Percentiles rank a stretch among this genome's conserved stretches.
Evolutionary conservation across 2,113 vertebrate species (phyloP).

Genomic region (Podilymbus podiceps): DNA sequence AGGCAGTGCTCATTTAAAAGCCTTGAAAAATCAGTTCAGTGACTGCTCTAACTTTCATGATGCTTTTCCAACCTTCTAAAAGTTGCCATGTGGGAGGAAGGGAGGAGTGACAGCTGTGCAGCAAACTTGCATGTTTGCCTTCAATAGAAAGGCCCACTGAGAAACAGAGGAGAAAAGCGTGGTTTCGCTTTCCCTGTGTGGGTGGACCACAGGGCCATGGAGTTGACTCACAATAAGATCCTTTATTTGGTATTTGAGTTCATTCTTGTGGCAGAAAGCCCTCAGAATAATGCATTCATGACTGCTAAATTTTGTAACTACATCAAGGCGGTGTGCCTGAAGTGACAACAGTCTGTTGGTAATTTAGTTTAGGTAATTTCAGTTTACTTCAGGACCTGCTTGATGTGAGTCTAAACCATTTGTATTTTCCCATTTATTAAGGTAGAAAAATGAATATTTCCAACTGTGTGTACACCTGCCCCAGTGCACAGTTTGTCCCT

Average conservation of each 20-base stretch:
- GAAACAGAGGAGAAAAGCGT: neutral
- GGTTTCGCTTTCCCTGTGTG: neutral
- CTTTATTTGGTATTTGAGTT: slow-evolving; percentile 22
- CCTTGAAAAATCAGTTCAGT: neutral
- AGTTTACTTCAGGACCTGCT: neutral
- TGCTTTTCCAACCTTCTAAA: neutral
- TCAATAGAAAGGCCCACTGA: neutral
- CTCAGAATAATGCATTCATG: neutral
- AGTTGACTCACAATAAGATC: slow-evolving; percentile 5
- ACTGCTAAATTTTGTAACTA: slow-evolving; percentile 11
- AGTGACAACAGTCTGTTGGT: slow-evolving; percentile 2
- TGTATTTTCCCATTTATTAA: slow-evolving; percentile 8
- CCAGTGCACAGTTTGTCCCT: neutral
- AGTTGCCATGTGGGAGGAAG: neutral
- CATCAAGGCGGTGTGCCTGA: neutral
- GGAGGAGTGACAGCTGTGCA: neutral
- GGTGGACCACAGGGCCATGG: neutral
- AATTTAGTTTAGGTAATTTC: too few relatives aligned
- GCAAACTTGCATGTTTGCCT: neutral
- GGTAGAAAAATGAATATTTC: neutral
- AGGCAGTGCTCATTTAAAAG: neutral
- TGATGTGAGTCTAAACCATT: neutral
- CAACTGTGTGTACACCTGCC: neutral
- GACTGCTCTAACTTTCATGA: neutral
- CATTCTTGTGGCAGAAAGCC: slow-evolving; percentile 9